Base-by-base conservation (phyloP, 2,797 vertebrate species). In the Crenuchus spilurus region DNA sequence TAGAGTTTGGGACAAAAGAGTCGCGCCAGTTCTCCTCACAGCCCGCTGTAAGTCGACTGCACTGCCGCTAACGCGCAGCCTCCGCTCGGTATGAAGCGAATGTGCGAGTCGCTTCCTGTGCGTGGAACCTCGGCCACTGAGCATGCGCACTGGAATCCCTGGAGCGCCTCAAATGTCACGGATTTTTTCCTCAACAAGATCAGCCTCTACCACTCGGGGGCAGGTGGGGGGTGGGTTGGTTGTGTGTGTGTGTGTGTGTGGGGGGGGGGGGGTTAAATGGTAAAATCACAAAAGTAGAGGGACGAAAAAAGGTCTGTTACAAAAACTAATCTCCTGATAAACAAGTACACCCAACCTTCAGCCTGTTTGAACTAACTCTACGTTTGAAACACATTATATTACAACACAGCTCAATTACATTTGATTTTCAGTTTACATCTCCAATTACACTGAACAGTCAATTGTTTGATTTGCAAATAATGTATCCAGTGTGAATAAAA, bases 1-100 rank as follows among this genome's bases (percentile, higher is more conserved):
- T n/a, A n/a, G n/a, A n/a, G n/a, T n/a, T 83, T 62, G 78, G 87
- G 83, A 91, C 88, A 91, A 91, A 89, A 61, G 78, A 51, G 91
- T 83, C 85, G 86, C 90, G 88, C 89, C 90, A 92, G 93, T 92
- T 90, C 76, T 93, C 89, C 95, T 95, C 95, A 94, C 94, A 95
- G 95, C 95, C 92, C 90, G 95, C 96, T 95, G 96, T 94, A 94
- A 94, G 96, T 91, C 86, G 89, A 93, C 94, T 90, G 95, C 91
- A 88, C 94, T 91, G 94, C 95, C 20, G 35, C 64, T 91, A 93
- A 95, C 94, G 92, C 93, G 95, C 95, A 92, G 93, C 94, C 92
- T 92, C 83, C 87, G 93, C 90, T 84, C 83, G 48, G 20, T 51
- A 13, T 51, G 48, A 51, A 9, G 20, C 9, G 22, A 51, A 16